These are phyloP conservation scores for Ivindomyrus marchei DNA, from an alignment of 2,113 vertebrate species.

Conservation along the genomic window DNA sequence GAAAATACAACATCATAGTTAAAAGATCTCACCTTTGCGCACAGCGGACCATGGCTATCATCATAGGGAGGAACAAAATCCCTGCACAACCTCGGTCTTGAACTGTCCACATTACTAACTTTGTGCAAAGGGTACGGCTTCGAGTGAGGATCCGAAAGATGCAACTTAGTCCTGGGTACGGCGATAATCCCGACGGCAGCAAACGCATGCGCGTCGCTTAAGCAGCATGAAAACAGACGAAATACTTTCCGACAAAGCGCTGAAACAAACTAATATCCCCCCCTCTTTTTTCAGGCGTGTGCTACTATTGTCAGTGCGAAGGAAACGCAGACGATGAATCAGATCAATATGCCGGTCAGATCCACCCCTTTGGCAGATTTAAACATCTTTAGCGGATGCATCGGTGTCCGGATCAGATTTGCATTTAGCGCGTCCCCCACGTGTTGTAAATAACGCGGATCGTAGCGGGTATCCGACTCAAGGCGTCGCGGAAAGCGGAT, in stretches of 20 bases:
- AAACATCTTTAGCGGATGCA: constrained; percentile 32
- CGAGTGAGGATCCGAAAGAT: constrained; percentile 54
- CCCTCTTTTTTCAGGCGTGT: neutral
- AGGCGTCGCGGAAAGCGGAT: neutral
- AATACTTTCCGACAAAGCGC: constrained; percentile 25
- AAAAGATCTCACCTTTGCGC: constrained; percentile 71
- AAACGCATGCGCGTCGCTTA: constrained; percentile 60
- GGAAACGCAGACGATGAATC: constrained; percentile 27
- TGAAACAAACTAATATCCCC: neutral
- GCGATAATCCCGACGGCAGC: constrained; percentile 53
- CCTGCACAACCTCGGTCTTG: constrained; percentile 53
- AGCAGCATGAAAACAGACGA: constrained; percentile 56
- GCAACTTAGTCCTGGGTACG: constrained; percentile 62
- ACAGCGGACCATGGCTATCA: constrained; percentile 66
- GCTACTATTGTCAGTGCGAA: constrained; percentile 23
- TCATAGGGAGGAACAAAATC: constrained; percentile 59
- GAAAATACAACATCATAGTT: neutral
- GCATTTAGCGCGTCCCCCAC: constrained; percentile 14
- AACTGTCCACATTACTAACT: constrained; percentile 66
- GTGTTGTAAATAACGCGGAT: constrained; percentile 23
- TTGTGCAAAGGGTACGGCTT: constrained; percentile 47
- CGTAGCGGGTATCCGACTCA: neutral
- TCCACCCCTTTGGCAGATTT: constrained; percentile 30
- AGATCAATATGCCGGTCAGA: constrained; percentile 42
- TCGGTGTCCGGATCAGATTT: constrained; percentile 26